A percentile compares a stretch with the other conserved stretches of the same genome.
Conservation (phyloP, 2,797 vertebrate species). For the Micromesistius poutassou region DNA sequence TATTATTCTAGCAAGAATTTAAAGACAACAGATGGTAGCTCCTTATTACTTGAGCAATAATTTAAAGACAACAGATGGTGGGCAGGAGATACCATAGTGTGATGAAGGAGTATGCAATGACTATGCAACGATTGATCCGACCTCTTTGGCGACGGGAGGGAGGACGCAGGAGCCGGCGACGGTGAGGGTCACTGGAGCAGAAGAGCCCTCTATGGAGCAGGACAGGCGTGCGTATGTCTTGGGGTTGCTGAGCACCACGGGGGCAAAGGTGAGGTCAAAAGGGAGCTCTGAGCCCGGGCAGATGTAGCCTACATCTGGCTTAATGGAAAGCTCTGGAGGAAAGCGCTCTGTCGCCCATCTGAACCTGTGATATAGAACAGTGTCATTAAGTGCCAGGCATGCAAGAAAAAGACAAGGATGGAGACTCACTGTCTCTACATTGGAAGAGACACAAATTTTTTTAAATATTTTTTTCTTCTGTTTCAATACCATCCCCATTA, state of each 20-base stretch:
- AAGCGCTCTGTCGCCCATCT: constrained; percentile 77
- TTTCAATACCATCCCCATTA: neutral
- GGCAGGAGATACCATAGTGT: neutral
- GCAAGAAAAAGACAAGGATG: neutral
- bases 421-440: too few relatives aligned
- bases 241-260: constrained; percentile 69
- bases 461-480: neutral
- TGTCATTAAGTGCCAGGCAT: neutral
- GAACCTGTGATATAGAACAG: constrained; percentile 70
- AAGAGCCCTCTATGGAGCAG: constrained; percentile 77
- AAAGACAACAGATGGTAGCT: too few relatives aligned
- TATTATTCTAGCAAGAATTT: too few relatives aligned
- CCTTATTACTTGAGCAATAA: too few relatives aligned
- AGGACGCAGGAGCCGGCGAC: constrained; percentile 78
- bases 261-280: constrained; percentile 77
- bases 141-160: constrained; percentile 75
- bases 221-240: constrained; percentile 69
- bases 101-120: neutral
- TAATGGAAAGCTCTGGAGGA: constrained; percentile 76
- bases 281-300: constrained; percentile 76
- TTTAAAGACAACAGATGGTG: neutral
- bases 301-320: constrained; percentile 78
- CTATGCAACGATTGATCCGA: constrained; percentile 43
- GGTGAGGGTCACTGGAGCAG: constrained; percentile 68
- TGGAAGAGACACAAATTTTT: too few relatives aligned